phyloP scores from a whole-genome alignment of 2,797 vertebrate species.

The Siniperca undulata region DNA sequence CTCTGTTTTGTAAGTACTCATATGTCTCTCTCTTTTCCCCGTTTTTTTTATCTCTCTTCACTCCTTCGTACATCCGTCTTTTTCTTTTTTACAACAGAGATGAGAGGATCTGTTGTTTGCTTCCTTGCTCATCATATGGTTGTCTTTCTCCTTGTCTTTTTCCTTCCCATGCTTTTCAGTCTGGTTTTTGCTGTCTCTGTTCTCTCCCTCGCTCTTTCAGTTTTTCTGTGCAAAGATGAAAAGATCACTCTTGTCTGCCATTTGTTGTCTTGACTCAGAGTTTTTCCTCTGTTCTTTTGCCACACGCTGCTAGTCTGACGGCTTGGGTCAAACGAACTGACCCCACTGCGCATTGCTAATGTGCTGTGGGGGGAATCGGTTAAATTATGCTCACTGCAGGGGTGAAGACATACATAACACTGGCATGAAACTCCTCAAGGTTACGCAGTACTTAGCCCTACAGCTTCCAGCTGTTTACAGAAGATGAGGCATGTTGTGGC shows the following conservation, averaged over 20 bases:
- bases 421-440: slow-evolving; percentile 74
- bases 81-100: slow-evolving; percentile 21
- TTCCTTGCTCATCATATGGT: no score
- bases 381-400: slow-evolving; percentile 77
- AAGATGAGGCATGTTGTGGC: slow-evolving; percentile 47
- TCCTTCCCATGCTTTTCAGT: neutral
- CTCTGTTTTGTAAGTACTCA: slow-evolving; percentile 31
- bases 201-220: slow-evolving; percentile 11
- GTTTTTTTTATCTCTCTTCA: neutral
- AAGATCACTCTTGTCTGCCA: slow-evolving; percentile 63
- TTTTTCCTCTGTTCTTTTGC: slow-evolving; percentile 63
- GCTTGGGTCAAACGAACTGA: slow-evolving; percentile 74
- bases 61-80: neutral
- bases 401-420: slow-evolving; percentile 63
- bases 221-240: slow-evolving; percentile 55
- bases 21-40: slow-evolving; percentile 17
- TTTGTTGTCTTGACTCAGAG: slow-evolving; percentile 61
- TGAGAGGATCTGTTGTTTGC: slow-evolving; percentile 30
- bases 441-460: slow-evolving; percentile 62
- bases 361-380: slow-evolving; percentile 66
- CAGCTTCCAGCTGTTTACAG: slow-evolving; percentile 71
- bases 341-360: slow-evolving; percentile 69
- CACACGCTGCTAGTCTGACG: slow-evolving; percentile 75
- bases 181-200: neutral
- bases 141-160: no score